These are phyloP conservation scores for Tinea pellionella DNA, from an alignment of 2,888 invertebrate genomes.

Conservation along the genomic window DNA sequence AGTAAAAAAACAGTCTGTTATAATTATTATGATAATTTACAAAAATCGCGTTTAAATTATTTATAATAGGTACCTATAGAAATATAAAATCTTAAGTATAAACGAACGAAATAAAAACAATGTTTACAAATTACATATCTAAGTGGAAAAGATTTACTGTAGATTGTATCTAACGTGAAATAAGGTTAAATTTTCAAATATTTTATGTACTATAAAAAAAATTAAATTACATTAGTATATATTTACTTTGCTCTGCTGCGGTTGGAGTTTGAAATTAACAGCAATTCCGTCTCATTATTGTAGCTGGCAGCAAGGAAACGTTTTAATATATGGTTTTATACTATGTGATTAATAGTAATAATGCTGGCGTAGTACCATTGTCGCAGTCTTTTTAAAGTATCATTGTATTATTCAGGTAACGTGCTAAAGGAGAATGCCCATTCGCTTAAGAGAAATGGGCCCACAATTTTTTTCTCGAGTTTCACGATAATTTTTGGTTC, in stretches of 20 bases:
- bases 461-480: no score
- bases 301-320: constrained; percentile 28
- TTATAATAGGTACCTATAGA: no score
- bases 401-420: not conserved
- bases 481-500: no score
- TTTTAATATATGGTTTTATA: constrained; percentile 40
- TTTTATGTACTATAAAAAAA: constrained; percentile 17
- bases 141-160: no score
- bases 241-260: not conserved
- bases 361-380: constrained; percentile 16
- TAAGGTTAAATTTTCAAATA: not conserved
- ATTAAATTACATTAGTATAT: constrained; percentile 11
- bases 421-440: no score
- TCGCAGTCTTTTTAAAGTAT: not conserved
- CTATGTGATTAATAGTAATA: constrained; percentile 39
- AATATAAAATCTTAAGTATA: no score
- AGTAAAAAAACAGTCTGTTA: no score
- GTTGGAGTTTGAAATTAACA: constrained; percentile 8
- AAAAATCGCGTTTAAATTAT: not conserved
- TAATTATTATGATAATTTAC: not conserved
- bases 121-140: no score
- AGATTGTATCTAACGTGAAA: no score
- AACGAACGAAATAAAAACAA: no score
- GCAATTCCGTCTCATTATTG: constrained; percentile 12
- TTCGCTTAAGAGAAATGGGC: no score